Base-by-base conservation (phyloP, 2,113 vertebrate species). In the Nesogale talazaci region DNA sequence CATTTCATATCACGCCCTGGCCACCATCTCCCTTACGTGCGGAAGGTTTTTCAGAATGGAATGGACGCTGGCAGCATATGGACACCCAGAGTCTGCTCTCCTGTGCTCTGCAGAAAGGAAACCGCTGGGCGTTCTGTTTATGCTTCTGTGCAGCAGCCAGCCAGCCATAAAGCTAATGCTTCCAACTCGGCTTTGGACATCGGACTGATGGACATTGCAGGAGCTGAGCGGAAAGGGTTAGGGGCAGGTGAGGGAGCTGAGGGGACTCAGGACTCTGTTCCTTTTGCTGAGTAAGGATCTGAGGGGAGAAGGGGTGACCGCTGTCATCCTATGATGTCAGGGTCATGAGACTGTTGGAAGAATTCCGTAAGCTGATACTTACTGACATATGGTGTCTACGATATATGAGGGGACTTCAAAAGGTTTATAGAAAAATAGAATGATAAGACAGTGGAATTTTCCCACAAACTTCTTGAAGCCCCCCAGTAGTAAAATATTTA, bases 261-360 rank as follows among this genome's bases (percentile, higher is more conserved):
- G 10, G 15, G 63, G 8, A 52, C 2, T 2, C 4, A 16, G 17
- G n/a, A n/a, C n/a, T n/a, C n/a, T n/a, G n/a, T n/a, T n/a, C n/a
- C n/a, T n/a, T n/a, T n/a, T n/a, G n/a, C n/a, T n/a, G n/a, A n/a
- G n/a, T n/a, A n/a, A n/a, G n/a, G n/a, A n/a, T n/a, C n/a, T n/a
- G n/a, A n/a, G n/a, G n/a, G n/a, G n/a, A n/a, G n/a, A n/a, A n/a
- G n/a, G n/a, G n/a, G n/a, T n/a, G n/a, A n/a, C n/a, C n/a, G n/a
- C 29, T 57, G 17, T 80, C 34, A 3, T 6, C 9, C 10, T 5
- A 52, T 52, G 16, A 8, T 31, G 69, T 5, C 38, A 77, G 63
- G 14, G 25, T 42, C 52, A 34, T 89, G 2, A 20, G n/a, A 1
- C 69, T 11, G 59, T 61, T 40, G 2, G 22, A 56, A 69, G 34